Base-by-base conservation (phyloP, 2,888 invertebrate genomes). In the Pilophorus perplexus region DNA sequence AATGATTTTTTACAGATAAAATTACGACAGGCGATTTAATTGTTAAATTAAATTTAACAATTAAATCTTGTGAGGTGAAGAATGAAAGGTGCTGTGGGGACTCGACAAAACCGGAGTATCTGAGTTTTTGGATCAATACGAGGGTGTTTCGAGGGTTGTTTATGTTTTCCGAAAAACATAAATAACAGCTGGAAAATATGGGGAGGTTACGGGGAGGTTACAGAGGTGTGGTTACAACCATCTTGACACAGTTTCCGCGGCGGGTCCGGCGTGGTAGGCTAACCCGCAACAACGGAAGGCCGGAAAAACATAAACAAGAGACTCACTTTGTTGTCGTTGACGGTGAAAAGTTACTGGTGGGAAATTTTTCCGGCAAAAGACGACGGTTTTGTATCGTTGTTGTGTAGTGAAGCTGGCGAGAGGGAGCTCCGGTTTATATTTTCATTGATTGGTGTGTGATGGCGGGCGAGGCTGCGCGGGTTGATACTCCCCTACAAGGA, bases 401-500 rank as follows among this genome's bases (percentile, higher is more conserved):
- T 59, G 65, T 70, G 68, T 68, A 69, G 67, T 70, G 68, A 66
- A 60, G 50, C 60, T 59, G 66, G 48, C 62, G 40, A 25, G 54
- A 42, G 67, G 59, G 66, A 52, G 46, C 23, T 37, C 67, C 62
- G 66, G 71, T 72, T 72, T 72, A 72, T 72, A 72, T 72, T 72
- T 72, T 72, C 72, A 72, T 72, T 72, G 72, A 72, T 72, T 72
- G 72, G 71, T 66, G 57, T 55, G 71, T 66, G 65, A 59, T 22
- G 68, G 67, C 66, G 67, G 68, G 28, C 60, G 67, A 48, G 40
- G 69, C 64, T 48, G 68, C 60, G 59, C 66, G 38, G 67, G 16
- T 55, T 20, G 38, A 44, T 66, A 27, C 27, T 55, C 54, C 66
- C 64, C 55, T 55, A 10, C 14, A 20, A 16, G 28, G 62, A 62